These are phyloP conservation scores for Drosophila willistoni DNA, from an alignment of 1,140 invertebrate species.

Conservation along the genomic window DNA sequence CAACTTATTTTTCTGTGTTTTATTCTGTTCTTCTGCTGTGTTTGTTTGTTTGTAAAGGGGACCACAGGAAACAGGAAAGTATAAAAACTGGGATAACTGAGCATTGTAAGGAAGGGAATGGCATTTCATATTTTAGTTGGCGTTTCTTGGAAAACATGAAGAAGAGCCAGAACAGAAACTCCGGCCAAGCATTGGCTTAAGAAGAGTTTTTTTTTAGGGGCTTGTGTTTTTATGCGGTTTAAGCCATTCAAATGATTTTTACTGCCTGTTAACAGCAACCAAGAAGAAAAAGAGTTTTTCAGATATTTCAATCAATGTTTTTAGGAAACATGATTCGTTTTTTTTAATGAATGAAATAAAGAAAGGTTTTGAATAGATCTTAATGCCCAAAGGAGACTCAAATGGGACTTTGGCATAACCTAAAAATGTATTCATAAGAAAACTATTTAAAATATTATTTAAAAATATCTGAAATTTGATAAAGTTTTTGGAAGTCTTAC, in stretches of 20 bases:
- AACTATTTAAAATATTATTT: no score
- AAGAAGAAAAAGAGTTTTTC: not conserved
- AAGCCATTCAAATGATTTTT: slow-evolving; percentile 27
- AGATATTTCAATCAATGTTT: not conserved
- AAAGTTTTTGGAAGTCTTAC: no score
- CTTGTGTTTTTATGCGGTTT: not conserved
- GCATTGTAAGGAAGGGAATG: not conserved
- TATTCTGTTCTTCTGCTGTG: slow-evolving; percentile 19
- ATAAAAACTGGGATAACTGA: slow-evolving; percentile 32
- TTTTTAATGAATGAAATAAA: no score
- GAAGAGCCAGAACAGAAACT: slow-evolving; percentile 27
- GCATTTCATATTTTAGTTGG: slow-evolving; percentile 53
- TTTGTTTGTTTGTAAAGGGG: not conserved
- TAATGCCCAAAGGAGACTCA: no score
- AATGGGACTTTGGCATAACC: no score
- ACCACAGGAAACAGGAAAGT: slow-evolving; percentile 16
- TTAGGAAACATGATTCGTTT: not conserved
- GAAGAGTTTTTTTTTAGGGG: slow-evolving; percentile 28
- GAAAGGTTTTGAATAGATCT: no score
- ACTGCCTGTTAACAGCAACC: not conserved
- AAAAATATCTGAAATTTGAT: no score
- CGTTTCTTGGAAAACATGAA: not conserved
- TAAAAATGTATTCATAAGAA: no score
- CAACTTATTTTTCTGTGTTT: slow-evolving; percentile 13
- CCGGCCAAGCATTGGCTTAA: slow-evolving; percentile 27